Evolutionary conservation across 2,797 vertebrate species (phyloP).

Genomic region (Clarias laeviceps): DNA sequence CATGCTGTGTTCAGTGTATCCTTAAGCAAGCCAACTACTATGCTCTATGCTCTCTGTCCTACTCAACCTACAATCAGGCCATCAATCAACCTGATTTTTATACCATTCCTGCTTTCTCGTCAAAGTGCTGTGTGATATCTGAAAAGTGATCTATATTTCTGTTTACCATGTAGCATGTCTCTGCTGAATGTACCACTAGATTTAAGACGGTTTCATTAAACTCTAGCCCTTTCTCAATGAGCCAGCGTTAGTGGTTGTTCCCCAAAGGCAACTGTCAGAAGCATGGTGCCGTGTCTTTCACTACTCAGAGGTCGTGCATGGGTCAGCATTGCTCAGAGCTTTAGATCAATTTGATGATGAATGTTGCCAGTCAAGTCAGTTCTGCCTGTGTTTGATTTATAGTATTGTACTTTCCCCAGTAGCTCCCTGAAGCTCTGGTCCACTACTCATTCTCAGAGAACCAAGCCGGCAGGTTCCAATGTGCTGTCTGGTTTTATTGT

Average conservation of each 20-base stretch:
- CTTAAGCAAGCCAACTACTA: slow-evolving; percentile 56
- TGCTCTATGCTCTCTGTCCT: neutral
- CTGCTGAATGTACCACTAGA: slow-evolving; percentile 2
- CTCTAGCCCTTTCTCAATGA: neutral
- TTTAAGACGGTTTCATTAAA: slow-evolving; percentile 20
- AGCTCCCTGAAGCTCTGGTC: slow-evolving; percentile 6
- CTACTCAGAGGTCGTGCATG: slow-evolving; percentile 19
- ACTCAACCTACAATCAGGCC: slow-evolving; percentile 20
- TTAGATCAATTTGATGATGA: slow-evolving; percentile 33
- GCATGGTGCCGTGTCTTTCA: neutral
- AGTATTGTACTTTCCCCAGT: neutral
- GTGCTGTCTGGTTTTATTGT: slow-evolving; percentile 41
- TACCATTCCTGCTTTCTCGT: neutral
- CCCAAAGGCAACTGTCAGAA: neutral
- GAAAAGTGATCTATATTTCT: slow-evolving; percentile 23
- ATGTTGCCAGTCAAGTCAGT: neutral
- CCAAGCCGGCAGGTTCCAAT: neutral
- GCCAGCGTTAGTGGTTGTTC: slow-evolving; percentile 15
- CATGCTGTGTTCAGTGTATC: slow-evolving; percentile 58
- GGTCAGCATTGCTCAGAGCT: slow-evolving; percentile 34
- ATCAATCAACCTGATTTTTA: slow-evolving; percentile 35
- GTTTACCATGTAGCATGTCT: slow-evolving; percentile 17
- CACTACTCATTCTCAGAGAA: slow-evolving; percentile 11
- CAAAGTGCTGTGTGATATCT: slow-evolving; percentile 3
- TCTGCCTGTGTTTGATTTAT: slow-evolving; percentile 12